These are phyloP conservation scores for Micromys minutus DNA, from an alignment of 2,113 vertebrate species.

Conservation along the genomic window DNA sequence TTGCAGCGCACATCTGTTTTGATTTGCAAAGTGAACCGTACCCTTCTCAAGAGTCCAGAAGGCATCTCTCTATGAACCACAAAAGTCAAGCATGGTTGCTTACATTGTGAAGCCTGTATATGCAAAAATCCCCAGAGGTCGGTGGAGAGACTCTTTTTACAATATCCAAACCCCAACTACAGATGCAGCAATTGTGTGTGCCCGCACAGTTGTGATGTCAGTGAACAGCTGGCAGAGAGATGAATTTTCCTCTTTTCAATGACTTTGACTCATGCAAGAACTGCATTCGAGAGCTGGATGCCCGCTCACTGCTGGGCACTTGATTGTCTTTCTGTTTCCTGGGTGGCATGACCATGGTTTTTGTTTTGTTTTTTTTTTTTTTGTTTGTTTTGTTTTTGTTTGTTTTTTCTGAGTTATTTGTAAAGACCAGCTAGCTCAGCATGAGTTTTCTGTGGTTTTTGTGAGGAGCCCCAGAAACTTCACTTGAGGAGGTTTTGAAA, in stretches of 20 bases:
- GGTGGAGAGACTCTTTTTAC: not conserved
- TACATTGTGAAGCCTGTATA: not conserved
- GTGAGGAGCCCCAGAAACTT: not conserved
- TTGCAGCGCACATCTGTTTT: not conserved
- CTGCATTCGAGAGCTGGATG: not conserved
- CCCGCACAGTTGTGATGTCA: not conserved
- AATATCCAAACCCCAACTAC: not conserved
- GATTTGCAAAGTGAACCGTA: not conserved
- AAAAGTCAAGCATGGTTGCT: not conserved
- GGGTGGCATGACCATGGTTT: not conserved
- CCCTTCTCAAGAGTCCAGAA: not conserved
- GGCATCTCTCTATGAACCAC: constrained; percentile 1
- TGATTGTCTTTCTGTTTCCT: not conserved
- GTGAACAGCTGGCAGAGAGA: constrained; percentile 42
- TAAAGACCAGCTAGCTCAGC: not conserved
- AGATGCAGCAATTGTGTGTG: not conserved
- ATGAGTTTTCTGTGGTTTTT: constrained; percentile 13
- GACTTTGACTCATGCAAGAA: not conserved
- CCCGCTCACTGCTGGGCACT: constrained; percentile 7
- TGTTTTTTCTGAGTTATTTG: not conserved
- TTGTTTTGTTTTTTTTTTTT: too few species aligned
- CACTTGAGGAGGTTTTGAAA: not conserved
- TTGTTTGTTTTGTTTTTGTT: too few species aligned
- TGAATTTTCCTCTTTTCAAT: not conserved
- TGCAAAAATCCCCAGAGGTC: constrained; percentile 22